These are phyloP conservation scores for Alloscopus bannaensis DNA, from an alignment of 2,888 invertebrate species.

Conservation along the genomic window DNA sequence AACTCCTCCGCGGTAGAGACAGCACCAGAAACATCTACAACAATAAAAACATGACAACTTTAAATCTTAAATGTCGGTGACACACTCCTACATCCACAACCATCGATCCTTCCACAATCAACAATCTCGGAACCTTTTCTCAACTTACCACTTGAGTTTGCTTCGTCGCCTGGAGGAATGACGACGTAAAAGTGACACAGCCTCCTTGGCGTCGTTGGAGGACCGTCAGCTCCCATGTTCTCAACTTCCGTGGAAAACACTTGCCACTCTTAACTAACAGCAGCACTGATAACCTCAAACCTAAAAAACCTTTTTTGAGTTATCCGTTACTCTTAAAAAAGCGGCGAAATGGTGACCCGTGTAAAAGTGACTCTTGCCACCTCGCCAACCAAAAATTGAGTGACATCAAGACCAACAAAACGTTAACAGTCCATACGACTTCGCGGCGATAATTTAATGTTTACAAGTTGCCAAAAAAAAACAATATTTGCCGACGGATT, in stretches of 20 bases:
- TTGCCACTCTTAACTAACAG: background rate
- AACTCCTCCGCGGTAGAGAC: conserved; percentile 44
- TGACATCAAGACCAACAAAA: too few relatives aligned
- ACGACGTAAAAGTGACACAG: conserved; percentile 45
- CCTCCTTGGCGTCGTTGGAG: too few relatives aligned
- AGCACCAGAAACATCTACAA: conserved; percentile 48
- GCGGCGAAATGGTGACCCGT: too few relatives aligned
- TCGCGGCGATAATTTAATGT: too few relatives aligned
- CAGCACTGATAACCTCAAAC: background rate
- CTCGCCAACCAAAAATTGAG: too few relatives aligned
- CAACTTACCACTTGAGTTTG: conserved; percentile 45
- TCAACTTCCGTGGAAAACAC: background rate
- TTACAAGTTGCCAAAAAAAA: too few relatives aligned
- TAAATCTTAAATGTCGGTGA: background rate
- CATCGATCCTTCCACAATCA: background rate
- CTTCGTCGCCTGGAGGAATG: conserved; percentile 59
- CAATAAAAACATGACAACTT: background rate
- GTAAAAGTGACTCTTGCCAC: too few relatives aligned
- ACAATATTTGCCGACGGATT: too few relatives aligned
- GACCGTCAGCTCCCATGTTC: background rate
- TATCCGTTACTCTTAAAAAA: too few relatives aligned
- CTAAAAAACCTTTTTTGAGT: too few relatives aligned
- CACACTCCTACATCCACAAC: background rate
- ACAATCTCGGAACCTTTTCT: background rate
- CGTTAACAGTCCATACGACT: too few relatives aligned